Conservation (phyloP, 2,113 vertebrate species). For the Brachyistius frenatus region DNA sequence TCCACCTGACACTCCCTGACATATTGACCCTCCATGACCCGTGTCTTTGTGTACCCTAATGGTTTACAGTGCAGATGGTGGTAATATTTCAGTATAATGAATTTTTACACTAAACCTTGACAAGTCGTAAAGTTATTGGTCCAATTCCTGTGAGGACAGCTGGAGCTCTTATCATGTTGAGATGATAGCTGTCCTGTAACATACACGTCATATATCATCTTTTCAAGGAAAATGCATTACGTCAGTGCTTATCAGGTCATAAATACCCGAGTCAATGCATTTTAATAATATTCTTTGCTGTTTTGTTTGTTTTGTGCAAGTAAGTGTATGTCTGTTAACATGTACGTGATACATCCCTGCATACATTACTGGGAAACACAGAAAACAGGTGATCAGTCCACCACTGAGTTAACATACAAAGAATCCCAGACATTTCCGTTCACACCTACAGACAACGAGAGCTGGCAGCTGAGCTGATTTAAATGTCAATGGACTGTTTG, state of each 20-base stretch:
- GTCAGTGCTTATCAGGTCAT: constrained; percentile 5
- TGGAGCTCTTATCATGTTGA: constrained; percentile 35
- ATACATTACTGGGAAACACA: background rate
- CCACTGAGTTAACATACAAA: background rate
- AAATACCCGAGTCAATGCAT: background rate
- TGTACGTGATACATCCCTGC: constrained; percentile 5
- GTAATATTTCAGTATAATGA: constrained; percentile 53
- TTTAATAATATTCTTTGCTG: background rate
- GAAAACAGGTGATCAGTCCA: background rate
- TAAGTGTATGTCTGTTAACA: background rate
- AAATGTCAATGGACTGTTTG: constrained; percentile 11
- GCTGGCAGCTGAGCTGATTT: background rate
- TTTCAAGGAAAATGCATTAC: constrained; percentile 7
- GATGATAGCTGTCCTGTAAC: constrained; percentile 22
- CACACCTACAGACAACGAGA: background rate
- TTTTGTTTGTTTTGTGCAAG: background rate
- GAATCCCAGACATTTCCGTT: background rate
- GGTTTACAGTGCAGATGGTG: background rate
- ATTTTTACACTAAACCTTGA: constrained; percentile 50
- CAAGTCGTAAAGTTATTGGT: constrained; percentile 29
- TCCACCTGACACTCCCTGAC: constrained; percentile 1
- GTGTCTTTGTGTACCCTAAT: background rate
- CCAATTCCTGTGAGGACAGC: constrained; percentile 4
- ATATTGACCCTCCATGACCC: background rate
- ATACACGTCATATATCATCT: constrained; percentile 32